Evolutionary conservation across 1,140 invertebrate genomes (phyloP).

Genomic region (Marisa cornuarietis): DNA sequence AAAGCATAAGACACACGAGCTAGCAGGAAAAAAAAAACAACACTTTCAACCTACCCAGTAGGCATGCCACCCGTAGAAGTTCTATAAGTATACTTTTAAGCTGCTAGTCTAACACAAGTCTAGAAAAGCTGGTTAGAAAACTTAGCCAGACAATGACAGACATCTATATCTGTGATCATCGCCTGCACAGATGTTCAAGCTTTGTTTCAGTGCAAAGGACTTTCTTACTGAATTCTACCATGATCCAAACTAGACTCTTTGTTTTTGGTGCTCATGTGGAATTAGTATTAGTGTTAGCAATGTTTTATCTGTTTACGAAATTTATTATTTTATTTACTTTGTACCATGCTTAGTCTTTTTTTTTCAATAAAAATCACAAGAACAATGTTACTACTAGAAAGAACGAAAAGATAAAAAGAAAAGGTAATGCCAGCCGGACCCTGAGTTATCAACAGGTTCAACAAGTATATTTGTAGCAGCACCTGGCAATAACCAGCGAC

Average conservation of each 20-base stretch:
- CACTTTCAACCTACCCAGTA: neutral
- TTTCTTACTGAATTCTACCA: too few relatives aligned
- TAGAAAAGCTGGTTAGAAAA: too few relatives aligned
- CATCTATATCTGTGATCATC: neutral
- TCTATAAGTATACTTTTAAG: neutral
- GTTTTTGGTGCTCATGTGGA: too few relatives aligned
- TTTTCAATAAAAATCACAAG: neutral
- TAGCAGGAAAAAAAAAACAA: neutral
- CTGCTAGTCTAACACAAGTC: neutral
- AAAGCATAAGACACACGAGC: neutral
- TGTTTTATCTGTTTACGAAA: too few relatives aligned
- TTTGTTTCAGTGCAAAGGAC: neutral
- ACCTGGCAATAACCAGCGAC: constrained; percentile 12
- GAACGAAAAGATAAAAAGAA: neutral
- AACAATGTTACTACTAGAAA: neutral
- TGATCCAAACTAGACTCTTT: too few relatives aligned
- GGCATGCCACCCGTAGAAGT: neutral
- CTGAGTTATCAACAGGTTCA: neutral
- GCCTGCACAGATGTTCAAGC: neutral
- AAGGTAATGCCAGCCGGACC: neutral
- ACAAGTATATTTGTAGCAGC: neutral
- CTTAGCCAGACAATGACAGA: too few relatives aligned
- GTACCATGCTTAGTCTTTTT: too few relatives aligned
- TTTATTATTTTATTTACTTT: too few relatives aligned
- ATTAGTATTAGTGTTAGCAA: too few relatives aligned